Percentiles rank a stretch among this genome's conserved stretches.
phyloP scores from a whole-genome alignment of 2,113 vertebrate genomes.

The Phyllostomus discolor region DNA sequence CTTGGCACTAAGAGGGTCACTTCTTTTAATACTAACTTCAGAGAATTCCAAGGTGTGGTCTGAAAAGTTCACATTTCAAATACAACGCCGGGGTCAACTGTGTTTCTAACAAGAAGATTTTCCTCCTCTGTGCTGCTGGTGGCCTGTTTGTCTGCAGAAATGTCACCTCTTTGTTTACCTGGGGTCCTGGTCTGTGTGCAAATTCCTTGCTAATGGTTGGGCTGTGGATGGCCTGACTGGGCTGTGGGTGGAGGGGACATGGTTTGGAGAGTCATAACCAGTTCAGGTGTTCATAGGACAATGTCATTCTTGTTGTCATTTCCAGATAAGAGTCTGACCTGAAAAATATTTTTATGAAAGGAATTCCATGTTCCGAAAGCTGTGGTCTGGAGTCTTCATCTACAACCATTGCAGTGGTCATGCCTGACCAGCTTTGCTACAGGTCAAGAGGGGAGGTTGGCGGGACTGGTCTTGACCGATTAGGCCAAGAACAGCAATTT shows the following conservation, averaged over 20 bases:
- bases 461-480: background rate
- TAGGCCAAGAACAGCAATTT: background rate
- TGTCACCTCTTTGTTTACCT: background rate
- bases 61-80: conserved; percentile 16
- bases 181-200: background rate
- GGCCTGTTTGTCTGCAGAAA: background rate
- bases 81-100: rapidly evolving
- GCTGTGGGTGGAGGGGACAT: background rate
- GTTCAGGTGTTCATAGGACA: background rate
- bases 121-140: background rate
- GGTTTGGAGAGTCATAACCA: background rate
- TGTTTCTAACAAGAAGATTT: background rate
- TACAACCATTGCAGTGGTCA: too few relatives aligned
- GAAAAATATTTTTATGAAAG: background rate
- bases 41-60: background rate
- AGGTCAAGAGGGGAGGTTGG: background rate
- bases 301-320: background rate
- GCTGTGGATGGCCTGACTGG: background rate
- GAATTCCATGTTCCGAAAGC: background rate
- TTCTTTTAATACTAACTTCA: background rate
- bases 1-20: background rate
- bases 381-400: background rate
- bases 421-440: background rate
- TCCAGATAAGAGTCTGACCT: background rate
- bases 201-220: background rate